Base-by-base conservation (phyloP, 2,888 invertebrate genomes). In the Agelastica alni region DNA sequence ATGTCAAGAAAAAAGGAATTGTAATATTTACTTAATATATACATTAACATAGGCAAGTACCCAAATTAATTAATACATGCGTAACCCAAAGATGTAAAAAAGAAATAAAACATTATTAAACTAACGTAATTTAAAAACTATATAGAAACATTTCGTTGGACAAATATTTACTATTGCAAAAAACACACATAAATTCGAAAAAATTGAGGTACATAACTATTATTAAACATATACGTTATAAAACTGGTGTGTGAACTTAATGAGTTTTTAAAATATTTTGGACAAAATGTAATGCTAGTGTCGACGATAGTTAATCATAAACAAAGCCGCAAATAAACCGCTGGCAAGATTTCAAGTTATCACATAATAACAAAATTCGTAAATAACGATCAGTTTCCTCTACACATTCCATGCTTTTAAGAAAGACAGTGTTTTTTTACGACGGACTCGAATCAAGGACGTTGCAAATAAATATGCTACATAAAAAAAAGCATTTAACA, bases 291-390 rank as follows among this genome's bases (percentile, higher is more conserved):
- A 44, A 44, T 52, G 41, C 37, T 48, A 46, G 48, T 52, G 48
- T 48, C 36, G 55, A 54, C 45, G 47, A 42, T 32, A 49, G 49
- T 61, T 53, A 57, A 58, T 58, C 57, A 59, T 58, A 61, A 61
- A 61, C 61, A 59, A 59, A 56, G 56, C 55, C 52, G 55, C 61
- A 61, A 61, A 61, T 61, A 61, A 59, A 61, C 58, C 46, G 31
- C 49, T 61, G 61, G 61, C 61, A 61, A 47, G 13, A 43, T 48
- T 20, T 61, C 61, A 61, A 61, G 56, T 57, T 59, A 59, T 58
- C 56, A 60, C 54, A 58, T 58, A 57, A 57, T 58, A 52, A 55
- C 49, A 51, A 34, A 52, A 49, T 58, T 49, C 47, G 39, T 51
- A 42, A 46, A 53, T 55, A 55, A 55, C 45, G 28, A 36, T 30